Percentiles rank a stretch among this genome's conserved stretches.
phyloP scores from a whole-genome alignment of 2,888 invertebrate genomes.

The Platycheirus albimanus region DNA sequence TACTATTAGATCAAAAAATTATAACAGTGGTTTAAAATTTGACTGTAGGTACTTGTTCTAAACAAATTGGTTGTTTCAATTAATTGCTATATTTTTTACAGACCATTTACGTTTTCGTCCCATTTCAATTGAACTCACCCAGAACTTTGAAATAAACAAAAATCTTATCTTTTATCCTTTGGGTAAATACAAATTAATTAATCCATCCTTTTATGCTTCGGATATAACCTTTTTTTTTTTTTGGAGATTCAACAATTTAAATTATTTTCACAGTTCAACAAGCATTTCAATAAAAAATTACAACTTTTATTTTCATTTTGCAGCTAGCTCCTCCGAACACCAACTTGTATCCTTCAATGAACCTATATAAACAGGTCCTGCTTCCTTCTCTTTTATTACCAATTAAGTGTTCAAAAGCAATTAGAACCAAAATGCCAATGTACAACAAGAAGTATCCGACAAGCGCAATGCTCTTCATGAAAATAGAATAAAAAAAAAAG shows the following conservation, averaged over 20 bases:
- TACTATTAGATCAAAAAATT: too few relatives aligned
- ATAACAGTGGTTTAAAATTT: too few relatives aligned
- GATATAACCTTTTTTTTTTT: not conserved
- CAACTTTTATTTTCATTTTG: slow-evolving; percentile 6
- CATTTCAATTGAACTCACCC: too few relatives aligned
- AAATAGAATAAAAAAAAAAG: not conserved
- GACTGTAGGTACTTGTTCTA: too few relatives aligned
- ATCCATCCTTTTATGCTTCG: not conserved
- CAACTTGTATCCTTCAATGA: slow-evolving; percentile 38
- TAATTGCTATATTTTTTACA: too few relatives aligned
- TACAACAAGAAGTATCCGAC: slow-evolving; percentile 31
- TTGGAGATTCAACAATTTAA: slow-evolving; percentile 1
- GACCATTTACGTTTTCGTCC: too few relatives aligned
- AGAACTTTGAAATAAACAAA: too few relatives aligned
- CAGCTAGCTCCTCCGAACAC: slow-evolving; percentile 27
- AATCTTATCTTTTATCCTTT: not conserved
- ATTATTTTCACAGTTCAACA: slow-evolving; percentile 40
- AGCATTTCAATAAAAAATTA: slow-evolving; percentile 33
- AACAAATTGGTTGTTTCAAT: too few relatives aligned
- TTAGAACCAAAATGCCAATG: slow-evolving; percentile 49
- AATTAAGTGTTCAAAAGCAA: slow-evolving; percentile 63
- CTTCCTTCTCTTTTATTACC: slow-evolving; percentile 41
- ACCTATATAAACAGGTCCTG: slow-evolving; percentile 34
- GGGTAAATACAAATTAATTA: not conserved
- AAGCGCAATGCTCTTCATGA: slow-evolving; percentile 3